phyloP scores from a whole-genome alignment of 1,140 invertebrate genomes.

The Palaemon carinicauda region DNA sequence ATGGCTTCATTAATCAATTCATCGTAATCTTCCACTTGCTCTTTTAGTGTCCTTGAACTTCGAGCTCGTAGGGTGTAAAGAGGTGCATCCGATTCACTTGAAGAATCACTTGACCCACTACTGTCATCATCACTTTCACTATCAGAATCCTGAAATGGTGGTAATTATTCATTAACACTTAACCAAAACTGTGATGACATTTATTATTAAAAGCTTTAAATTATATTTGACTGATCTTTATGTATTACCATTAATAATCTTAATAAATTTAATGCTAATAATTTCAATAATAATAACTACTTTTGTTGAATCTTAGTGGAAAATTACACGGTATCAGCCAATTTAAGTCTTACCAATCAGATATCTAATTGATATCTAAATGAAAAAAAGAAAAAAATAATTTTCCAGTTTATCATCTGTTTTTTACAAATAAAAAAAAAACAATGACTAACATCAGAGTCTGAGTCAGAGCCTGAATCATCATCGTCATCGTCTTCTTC shows the following conservation, averaged over 20 bases:
- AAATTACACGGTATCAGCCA: too few relatives aligned
- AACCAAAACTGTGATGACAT: neutral
- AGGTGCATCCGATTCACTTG: constrained; percentile 69
- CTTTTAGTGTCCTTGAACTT: constrained; percentile 78
- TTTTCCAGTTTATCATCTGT: neutral
- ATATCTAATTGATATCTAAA: neutral
- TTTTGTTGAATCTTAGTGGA: too few relatives aligned
- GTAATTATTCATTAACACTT: neutral
- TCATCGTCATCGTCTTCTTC: constrained; percentile 66
- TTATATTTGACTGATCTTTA: too few relatives aligned
- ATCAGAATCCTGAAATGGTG: constrained; percentile 69
- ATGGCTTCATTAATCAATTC: constrained; percentile 92
- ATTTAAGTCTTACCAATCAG: too few relatives aligned
- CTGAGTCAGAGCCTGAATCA: constrained; percentile 69
- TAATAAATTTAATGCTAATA: too few relatives aligned
- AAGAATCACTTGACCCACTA: constrained; percentile 70
- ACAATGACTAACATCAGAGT: constrained; percentile 61
- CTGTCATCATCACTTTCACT: constrained; percentile 67
- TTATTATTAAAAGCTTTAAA: constrained; percentile 61
- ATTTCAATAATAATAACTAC: too few relatives aligned
- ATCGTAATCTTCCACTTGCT: constrained; percentile 91
- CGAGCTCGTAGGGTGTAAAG: constrained; percentile 83
- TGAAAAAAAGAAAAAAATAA: neutral
- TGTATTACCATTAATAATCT: too few relatives aligned
- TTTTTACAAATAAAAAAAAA: too few relatives aligned